phyloP scores from a whole-genome alignment of 2,113 vertebrate genomes.

The Cinclus cinclus region DNA sequence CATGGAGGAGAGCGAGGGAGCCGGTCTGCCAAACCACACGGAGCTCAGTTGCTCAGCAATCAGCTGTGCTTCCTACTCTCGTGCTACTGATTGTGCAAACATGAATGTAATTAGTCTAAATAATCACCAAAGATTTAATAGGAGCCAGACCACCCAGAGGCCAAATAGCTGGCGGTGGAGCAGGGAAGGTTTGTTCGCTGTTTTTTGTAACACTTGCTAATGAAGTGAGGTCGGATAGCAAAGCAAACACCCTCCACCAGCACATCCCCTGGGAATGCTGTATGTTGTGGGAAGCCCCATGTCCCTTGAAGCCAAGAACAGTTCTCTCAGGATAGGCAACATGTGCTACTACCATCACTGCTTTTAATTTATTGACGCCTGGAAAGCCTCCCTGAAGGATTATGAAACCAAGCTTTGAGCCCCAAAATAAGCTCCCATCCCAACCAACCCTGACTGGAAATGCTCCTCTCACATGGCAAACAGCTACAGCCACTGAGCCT shows the following conservation, averaged over 20 bases:
- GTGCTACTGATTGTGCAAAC: slow-evolving; percentile 71
- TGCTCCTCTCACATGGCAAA: background rate
- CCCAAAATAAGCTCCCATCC: slow-evolving; percentile 47
- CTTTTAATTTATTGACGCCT: slow-evolving; percentile 53
- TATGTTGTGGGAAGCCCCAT: slow-evolving; percentile 48
- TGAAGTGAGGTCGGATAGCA: slow-evolving; percentile 53
- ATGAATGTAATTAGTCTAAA: slow-evolving; percentile 68
- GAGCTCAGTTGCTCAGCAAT: slow-evolving; percentile 54
- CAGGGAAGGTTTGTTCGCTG: slow-evolving; percentile 47
- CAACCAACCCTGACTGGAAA: background rate
- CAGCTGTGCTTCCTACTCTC: slow-evolving; percentile 52
- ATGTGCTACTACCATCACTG: slow-evolving; percentile 54
- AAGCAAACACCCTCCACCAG: slow-evolving; percentile 59
- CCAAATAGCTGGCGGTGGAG: slow-evolving; percentile 46
- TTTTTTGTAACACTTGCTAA: slow-evolving; percentile 63
- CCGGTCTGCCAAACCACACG: slow-evolving; percentile 33
- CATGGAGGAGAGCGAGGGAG: background rate
- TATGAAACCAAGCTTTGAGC: slow-evolving; percentile 39
- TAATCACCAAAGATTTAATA: slow-evolving; percentile 68
- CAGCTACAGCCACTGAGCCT: background rate
- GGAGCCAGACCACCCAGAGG: slow-evolving; percentile 68
- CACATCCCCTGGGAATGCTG: slow-evolving; percentile 13
- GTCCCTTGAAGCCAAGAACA: slow-evolving; percentile 53
- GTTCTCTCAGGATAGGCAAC: slow-evolving; percentile 52
- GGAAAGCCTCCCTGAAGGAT: slow-evolving; percentile 46